These are phyloP conservation scores for Chloroclysta siterata DNA, from an alignment of 2,888 invertebrate genomes.

Conservation along the genomic window DNA sequence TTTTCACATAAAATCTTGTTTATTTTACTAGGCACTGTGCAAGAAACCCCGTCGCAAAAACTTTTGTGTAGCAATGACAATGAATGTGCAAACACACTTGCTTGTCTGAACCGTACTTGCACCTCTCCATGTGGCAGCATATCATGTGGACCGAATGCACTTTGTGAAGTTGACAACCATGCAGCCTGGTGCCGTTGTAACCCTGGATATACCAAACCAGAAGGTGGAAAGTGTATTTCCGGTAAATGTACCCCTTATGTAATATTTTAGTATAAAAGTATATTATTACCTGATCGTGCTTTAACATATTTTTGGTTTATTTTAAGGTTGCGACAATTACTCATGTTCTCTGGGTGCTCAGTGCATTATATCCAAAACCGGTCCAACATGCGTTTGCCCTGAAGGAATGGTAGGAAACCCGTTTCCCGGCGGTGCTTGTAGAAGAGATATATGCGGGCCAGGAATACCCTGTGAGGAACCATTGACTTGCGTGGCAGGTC, in stretches of 20 bases:
- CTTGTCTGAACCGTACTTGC: conserved; percentile 92
- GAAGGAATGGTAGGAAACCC: conserved; percentile 95
- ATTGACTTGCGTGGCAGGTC: conserved; percentile 92
- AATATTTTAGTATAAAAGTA: neutral
- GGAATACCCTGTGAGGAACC: conserved; percentile 91
- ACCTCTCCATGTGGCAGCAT: conserved; percentile 92
- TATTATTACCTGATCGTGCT: neutral
- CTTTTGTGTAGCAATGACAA: conserved; percentile 89
- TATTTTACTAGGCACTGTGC: conserved; percentile 59
- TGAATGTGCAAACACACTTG: conserved; percentile 92
- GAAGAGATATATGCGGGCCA: conserved; percentile 92
- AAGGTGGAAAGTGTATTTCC: conserved; percentile 93
- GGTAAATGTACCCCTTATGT: conserved; percentile 75
- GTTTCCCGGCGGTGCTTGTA: conserved; percentile 94
- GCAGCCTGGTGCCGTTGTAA: conserved; percentile 95
- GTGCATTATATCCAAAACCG: conserved; percentile 92
- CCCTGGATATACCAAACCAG: conserved; percentile 91
- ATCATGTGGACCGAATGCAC: conserved; percentile 92
- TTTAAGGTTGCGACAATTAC: conserved; percentile 89
- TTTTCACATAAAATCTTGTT: neutral
- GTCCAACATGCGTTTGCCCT: conserved; percentile 94
- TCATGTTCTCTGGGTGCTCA: conserved; percentile 93
- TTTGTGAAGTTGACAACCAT: conserved; percentile 94
- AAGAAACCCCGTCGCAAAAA: conserved; percentile 82
- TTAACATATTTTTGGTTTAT: conserved; percentile 5